Evolutionary conservation across 2,113 vertebrate species (phyloP).

Genomic region (Terrapene triunguis): DNA sequence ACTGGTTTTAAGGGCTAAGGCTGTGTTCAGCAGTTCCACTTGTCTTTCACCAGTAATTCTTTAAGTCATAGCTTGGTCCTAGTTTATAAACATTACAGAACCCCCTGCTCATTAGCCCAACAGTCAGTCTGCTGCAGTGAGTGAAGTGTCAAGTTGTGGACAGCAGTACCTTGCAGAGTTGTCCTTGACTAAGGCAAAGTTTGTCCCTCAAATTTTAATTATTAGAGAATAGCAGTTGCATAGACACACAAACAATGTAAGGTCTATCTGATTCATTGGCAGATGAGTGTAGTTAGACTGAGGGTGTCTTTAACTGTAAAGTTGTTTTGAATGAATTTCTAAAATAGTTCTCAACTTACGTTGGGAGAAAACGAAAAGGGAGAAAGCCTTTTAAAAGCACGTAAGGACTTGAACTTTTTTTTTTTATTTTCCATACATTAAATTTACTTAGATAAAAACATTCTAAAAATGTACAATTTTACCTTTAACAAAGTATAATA

Average conservation of each 20-base stretch:
- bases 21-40: not conserved
- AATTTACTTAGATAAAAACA: constrained; percentile 91
- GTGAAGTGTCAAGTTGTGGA: not conserved
- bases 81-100: not conserved
- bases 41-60: not conserved
- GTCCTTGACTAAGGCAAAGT: not conserved
- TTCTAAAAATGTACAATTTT: constrained; percentile 91
- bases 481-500: constrained; percentile 89
- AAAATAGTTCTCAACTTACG: not conserved
- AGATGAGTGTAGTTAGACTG: not conserved
- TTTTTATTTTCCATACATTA: constrained; percentile 90
- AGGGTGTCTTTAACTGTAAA: not conserved
- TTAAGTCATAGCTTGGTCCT: not conserved
- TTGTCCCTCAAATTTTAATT: not conserved
- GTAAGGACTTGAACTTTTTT: constrained; percentile 66
- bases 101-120: not conserved
- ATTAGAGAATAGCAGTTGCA: not conserved
- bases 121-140: accelerated
- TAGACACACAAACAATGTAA: accelerated
- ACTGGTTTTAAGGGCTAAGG: not conserved
- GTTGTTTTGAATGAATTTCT: not conserved
- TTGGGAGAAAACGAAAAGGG: not conserved
- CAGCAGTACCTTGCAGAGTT: accelerated
- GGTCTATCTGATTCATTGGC: accelerated
- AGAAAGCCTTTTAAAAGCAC: not conserved